Conservation (phyloP, 1,140 invertebrate species). For the Drosophila orosa region DNA sequence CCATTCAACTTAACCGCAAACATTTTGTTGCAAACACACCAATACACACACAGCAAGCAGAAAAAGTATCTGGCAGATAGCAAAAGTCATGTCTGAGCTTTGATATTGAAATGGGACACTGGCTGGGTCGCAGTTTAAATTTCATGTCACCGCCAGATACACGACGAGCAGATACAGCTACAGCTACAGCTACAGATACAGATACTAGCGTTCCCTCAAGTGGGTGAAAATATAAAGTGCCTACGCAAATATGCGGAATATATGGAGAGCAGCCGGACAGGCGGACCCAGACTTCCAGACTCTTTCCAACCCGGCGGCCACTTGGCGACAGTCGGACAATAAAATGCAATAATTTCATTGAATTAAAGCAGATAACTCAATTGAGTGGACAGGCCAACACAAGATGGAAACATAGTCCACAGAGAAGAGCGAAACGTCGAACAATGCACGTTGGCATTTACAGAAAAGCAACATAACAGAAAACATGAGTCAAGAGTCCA, state of each 20-base stretch:
- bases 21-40: slow-evolving; percentile 38
- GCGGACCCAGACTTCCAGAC: slow-evolving; percentile 18
- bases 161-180: slow-evolving; percentile 7
- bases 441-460: slow-evolving; percentile 32
- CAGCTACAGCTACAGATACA: slow-evolving; percentile 14
- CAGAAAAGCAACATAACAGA: slow-evolving; percentile 15
- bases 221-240: slow-evolving; percentile 29
- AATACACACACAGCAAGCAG: slow-evolving; percentile 7
- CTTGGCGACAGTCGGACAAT: slow-evolving; percentile 59
- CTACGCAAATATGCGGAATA: slow-evolving; percentile 53
- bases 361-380: slow-evolving; percentile 75
- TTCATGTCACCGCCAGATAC: slow-evolving; percentile 60
- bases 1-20: slow-evolving; percentile 53
- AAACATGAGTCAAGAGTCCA: slow-evolving; percentile 16
- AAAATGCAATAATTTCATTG: slow-evolving; percentile 70
- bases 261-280: slow-evolving; percentile 12
- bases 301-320: slow-evolving; percentile 29
- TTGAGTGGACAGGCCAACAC: slow-evolving; percentile 52
- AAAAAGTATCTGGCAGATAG: slow-evolving; percentile 49
- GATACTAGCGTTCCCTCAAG: slow-evolving; percentile 20
- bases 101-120: slow-evolving; percentile 54
- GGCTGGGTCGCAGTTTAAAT: slow-evolving; percentile 51
- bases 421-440: not conserved
- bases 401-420: slow-evolving; percentile 11
- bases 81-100: slow-evolving; percentile 58